A percentile compares a stretch with the other conserved stretches of the same genome.
Conservation (phyloP, 2,888 invertebrate genomes). For the Philereme transversata region DNA sequence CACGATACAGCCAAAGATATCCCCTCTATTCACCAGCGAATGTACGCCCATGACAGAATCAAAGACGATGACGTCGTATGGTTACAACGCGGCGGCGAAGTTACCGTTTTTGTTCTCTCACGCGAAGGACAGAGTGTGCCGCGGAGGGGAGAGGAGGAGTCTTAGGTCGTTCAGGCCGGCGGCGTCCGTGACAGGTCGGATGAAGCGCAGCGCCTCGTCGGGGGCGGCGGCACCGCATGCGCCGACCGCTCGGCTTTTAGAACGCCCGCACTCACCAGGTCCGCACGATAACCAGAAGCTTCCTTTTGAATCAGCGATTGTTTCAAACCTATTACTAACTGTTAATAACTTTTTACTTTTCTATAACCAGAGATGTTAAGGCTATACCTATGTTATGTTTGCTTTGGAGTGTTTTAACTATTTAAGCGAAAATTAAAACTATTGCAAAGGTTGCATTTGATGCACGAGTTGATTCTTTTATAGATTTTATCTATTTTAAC, state of each 20-base stretch:
- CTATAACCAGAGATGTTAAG: too few species aligned
- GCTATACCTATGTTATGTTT: neutral
- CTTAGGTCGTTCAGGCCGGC: slow-evolving; percentile 59
- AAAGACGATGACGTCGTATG: slow-evolving; percentile 77
- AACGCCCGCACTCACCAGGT: slow-evolving; percentile 63
- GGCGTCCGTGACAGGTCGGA: slow-evolving; percentile 67
- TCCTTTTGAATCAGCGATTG: slow-evolving; percentile 25
- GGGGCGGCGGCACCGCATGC: slow-evolving; percentile 74
- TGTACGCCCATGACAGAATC: slow-evolving; percentile 71
- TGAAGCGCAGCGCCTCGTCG: slow-evolving; percentile 81
- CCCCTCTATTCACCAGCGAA: slow-evolving; percentile 67
- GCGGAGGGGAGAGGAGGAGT: slow-evolving; percentile 56
- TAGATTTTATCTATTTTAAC: neutral
- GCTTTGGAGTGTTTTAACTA: neutral
- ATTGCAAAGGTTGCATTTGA: neutral
- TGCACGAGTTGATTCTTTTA: slow-evolving; percentile 3
- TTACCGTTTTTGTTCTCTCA: slow-evolving; percentile 80
- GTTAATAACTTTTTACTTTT: too few species aligned
- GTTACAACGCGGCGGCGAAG: slow-evolving; percentile 79
- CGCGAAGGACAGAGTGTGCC: slow-evolving; percentile 52
- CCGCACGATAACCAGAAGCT: slow-evolving; percentile 38
- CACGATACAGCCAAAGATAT: slow-evolving; percentile 76
- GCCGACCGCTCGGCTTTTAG: slow-evolving; percentile 66
- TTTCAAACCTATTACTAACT: slow-evolving; percentile 1
- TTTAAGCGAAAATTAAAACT: neutral